Percentiles rank a stretch among this genome's conserved stretches.
phyloP scores from a whole-genome alignment of 2,113 vertebrate species.

The Mesembrinibis cayennensis region DNA sequence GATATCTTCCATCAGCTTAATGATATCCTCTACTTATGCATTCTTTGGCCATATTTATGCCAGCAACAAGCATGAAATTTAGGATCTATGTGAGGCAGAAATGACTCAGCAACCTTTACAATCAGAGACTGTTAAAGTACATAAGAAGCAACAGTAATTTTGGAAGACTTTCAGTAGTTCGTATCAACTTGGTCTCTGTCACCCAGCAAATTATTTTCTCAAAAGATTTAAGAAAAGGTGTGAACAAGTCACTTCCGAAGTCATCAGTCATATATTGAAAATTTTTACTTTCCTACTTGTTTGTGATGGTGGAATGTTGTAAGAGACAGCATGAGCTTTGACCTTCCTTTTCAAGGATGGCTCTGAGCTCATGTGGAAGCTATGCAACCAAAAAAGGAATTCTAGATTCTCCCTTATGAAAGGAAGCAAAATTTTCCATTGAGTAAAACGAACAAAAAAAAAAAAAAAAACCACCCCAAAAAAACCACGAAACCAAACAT shows the following conservation, averaged over 20 bases:
- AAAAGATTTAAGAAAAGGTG: neutral
- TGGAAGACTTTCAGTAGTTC: neutral
- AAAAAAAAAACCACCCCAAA: neutral
- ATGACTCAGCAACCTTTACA: neutral
- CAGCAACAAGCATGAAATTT: neutral
- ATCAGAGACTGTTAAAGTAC: neutral
- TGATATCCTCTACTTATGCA: neutral
- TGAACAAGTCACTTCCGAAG: neutral
- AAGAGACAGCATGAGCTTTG: neutral
- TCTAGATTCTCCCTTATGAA: neutral
- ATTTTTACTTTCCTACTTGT: neutral
- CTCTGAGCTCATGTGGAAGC: neutral
- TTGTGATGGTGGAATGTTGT: neutral
- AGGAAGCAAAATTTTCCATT: neutral
- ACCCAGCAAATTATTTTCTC: neutral
- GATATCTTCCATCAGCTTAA: neutral
- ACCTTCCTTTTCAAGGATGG: neutral
- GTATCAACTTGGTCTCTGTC: neutral
- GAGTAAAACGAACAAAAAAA: neutral
- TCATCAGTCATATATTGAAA: neutral
- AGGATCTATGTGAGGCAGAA: neutral
- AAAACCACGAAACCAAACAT: neutral
- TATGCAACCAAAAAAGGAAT: neutral
- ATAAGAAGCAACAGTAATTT: neutral
- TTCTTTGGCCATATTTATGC: neutral